These are phyloP conservation scores for Beroe ovata DNA, from an alignment of 37 sponge, comb jelly and placozoan species.

Conservation along the genomic window DNA sequence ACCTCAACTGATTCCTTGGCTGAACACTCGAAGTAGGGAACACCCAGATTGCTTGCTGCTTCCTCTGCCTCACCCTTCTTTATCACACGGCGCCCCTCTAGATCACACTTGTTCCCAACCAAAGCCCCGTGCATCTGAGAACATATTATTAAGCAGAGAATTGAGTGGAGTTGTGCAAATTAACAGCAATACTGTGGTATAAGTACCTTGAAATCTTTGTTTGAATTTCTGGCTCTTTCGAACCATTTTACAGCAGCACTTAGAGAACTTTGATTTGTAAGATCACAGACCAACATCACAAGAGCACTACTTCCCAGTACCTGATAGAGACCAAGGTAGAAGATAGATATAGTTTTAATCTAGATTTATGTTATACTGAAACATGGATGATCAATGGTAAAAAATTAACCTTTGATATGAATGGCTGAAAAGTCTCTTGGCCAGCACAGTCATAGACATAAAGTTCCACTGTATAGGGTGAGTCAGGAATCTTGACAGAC, in stretches of 20 bases:
- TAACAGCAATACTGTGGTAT: not conserved
- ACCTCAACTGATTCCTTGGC: conserved; percentile 31
- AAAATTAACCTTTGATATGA: conserved; percentile 23
- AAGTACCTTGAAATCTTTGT: conserved; percentile 65
- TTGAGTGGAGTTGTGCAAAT: no score
- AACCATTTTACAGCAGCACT: conserved; percentile 66
- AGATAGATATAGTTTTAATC: no score
- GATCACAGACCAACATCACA: conserved; percentile 28
- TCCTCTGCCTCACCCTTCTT: conserved; percentile 40
- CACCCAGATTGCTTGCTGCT: conserved; percentile 14
- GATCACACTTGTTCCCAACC: conserved; percentile 60
- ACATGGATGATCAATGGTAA: no score
- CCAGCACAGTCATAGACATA: conserved; percentile 65
- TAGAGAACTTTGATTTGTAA: conserved; percentile 20
- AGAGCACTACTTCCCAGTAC: conserved; percentile 51
- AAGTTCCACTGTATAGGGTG: conserved; percentile 51
- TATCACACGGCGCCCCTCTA: not conserved
- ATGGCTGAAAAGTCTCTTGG: conserved; percentile 52
- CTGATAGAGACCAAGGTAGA: no score
- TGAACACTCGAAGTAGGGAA: conserved; percentile 62
- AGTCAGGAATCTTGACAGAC: conserved; percentile 53
- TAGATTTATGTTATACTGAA: no score
- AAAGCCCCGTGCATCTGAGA: conserved; percentile 41
- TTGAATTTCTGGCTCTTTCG: conserved; percentile 10
- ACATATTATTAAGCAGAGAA: no score